Evolutionary conservation across 1,140 invertebrate species (phyloP).

Genomic region (Bemisia tabaci): DNA sequence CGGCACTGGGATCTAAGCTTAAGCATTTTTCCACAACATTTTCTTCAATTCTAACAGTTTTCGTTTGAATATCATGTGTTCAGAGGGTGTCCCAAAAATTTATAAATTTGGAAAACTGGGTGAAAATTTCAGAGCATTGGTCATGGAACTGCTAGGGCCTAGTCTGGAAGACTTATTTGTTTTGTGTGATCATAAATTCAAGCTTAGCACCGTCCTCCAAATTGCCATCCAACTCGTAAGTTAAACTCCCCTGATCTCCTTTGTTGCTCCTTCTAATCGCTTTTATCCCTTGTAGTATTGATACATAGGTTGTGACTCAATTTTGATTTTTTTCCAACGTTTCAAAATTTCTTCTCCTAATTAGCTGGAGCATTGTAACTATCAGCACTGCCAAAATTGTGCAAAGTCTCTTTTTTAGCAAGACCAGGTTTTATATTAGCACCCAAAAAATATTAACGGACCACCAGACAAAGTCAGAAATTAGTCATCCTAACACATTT

Average conservation of each 20-base stretch:
- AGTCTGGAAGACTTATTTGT: slow-evolving; percentile 69
- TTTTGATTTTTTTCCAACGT: too few species aligned
- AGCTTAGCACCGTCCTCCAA: slow-evolving; percentile 66
- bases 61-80: neutral
- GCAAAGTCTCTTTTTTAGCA: too few species aligned
- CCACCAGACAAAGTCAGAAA: too few species aligned
- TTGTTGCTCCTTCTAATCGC: neutral
- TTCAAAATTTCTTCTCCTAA: too few species aligned
- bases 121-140: slow-evolving; percentile 64
- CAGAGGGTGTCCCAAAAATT: slow-evolving; percentile 59
- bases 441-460: too few species aligned
- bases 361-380: too few species aligned
- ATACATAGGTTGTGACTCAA: too few species aligned
- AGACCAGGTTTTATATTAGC: too few species aligned
- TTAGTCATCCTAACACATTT: too few species aligned
- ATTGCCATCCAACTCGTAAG: slow-evolving; percentile 55
- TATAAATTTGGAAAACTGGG: slow-evolving; percentile 77
- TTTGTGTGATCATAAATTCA: slow-evolving; percentile 60
- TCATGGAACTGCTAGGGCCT: slow-evolving; percentile 63
- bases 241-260: slow-evolving; percentile 10
- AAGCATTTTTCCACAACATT: neutral
- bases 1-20: too few species aligned
- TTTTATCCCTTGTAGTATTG: too few species aligned
- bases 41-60: neutral
- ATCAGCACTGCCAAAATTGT: too few species aligned